Evolutionary conservation across 2,797 vertebrate species (phyloP).

Genomic region (Sciurus carolinensis): DNA sequence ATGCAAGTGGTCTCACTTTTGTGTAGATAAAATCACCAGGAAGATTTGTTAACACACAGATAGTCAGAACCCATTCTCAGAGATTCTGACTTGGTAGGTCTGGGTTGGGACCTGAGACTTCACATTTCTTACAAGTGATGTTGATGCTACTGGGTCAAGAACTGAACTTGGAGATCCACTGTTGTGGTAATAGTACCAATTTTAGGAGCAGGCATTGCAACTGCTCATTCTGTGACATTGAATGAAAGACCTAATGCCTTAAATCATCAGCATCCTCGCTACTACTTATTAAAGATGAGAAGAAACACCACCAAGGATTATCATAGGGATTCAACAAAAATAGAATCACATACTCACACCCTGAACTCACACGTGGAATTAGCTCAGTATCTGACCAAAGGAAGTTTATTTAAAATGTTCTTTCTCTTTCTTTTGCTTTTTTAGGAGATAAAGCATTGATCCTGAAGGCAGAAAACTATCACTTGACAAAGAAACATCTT

Average conservation of each 20-base stretch:
- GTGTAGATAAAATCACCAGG: not conserved
- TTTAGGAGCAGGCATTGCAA: not conserved
- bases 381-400: not conserved
- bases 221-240: not conserved
- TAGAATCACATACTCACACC: not conserved
- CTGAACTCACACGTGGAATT: not conserved
- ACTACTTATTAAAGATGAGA: not conserved
- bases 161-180: not conserved
- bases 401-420: not conserved
- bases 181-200: not conserved
- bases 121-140: not conserved
- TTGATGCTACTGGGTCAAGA: not conserved
- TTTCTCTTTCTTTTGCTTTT: not conserved
- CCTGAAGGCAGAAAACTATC: not conserved
- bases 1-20: not conserved
- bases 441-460: not conserved
- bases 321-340: not conserved
- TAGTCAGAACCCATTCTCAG: not conserved
- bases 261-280: not conserved
- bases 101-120: not conserved
- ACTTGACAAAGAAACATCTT: not conserved
- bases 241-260: not conserved
- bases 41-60: not conserved
- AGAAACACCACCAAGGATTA: not conserved
- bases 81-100: not conserved